Conservation (phyloP, 2,888 invertebrate species). For the Drosophila robusta region DNA sequence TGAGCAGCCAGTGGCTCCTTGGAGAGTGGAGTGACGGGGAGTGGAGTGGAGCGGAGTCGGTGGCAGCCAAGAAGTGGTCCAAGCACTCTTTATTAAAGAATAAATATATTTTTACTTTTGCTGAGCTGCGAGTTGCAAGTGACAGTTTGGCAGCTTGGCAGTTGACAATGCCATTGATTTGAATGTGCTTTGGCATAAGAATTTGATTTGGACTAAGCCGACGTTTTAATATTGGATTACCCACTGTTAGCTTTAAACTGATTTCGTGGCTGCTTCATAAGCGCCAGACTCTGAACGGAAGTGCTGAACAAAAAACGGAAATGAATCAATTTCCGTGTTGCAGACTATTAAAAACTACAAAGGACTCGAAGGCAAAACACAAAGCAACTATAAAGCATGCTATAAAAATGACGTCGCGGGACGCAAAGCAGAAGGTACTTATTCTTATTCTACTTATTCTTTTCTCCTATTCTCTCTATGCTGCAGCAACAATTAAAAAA, state of each 20-base stretch:
- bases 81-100: constrained; percentile 52
- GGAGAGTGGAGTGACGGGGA: constrained; percentile 8
- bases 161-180: constrained; percentile 65
- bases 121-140: constrained; percentile 57
- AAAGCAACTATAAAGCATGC: constrained; percentile 47
- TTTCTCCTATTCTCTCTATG: constrained; percentile 6
- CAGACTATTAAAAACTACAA: constrained; percentile 77
- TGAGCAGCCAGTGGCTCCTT: constrained; percentile 66
- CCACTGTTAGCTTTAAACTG: constrained; percentile 43
- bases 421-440: constrained; percentile 3
- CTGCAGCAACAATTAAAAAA: constrained; percentile 27
- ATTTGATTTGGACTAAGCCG: constrained; percentile 66
- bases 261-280: constrained; percentile 24
- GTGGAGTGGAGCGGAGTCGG: constrained; percentile 7
- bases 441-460: background rate
- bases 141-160: constrained; percentile 62
- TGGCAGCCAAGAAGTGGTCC: constrained; percentile 31
- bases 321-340: constrained; percentile 77
- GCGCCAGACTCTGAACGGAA: constrained; percentile 49
- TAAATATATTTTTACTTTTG: constrained; percentile 34
- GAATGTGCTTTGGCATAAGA: constrained; percentile 41
- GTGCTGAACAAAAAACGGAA: constrained; percentile 70
- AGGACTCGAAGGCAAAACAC: constrained; percentile 45
- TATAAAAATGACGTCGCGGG: constrained; percentile 40
- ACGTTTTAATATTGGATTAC: constrained; percentile 51